phyloP scores from a whole-genome alignment of 2,888 invertebrate species.

The Drosophila cognata region DNA sequence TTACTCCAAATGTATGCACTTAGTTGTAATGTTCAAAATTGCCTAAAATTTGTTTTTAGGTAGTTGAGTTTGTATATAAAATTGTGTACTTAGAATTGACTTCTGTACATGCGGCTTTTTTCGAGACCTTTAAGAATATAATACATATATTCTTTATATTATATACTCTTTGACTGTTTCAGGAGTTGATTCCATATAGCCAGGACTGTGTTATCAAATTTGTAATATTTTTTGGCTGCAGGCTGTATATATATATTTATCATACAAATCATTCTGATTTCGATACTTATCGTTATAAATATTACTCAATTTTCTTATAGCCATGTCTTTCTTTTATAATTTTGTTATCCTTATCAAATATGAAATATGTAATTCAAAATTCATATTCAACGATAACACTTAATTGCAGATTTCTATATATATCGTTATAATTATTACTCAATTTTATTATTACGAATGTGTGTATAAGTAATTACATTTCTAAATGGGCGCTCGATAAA shows the following conservation, averaged over 20 bases:
- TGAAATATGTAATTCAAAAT: neutral
- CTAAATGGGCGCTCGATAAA: constrained; percentile 73
- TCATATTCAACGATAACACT: neutral
- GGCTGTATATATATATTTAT: too few relatives aligned
- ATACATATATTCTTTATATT: neutral
- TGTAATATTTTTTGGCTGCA: too few relatives aligned
- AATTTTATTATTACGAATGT: constrained; percentile 77
- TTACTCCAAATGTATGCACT: neutral
- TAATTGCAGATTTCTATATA: constrained; percentile 2
- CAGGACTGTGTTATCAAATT: neutral
- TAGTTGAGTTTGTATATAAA: neutral
- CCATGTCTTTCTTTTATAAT: neutral
- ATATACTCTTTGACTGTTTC: neutral
- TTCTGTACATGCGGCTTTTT: neutral
- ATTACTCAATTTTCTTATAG: neutral
- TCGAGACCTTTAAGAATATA: neutral
- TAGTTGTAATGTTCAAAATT: neutral
- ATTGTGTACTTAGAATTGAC: neutral
- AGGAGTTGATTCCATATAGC: neutral
- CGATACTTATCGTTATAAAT: neutral
- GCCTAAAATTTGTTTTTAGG: neutral
- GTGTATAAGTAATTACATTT: constrained; percentile 76
- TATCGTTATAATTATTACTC: constrained; percentile 69
- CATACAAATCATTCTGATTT: neutral
- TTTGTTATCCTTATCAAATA: neutral